Percentiles rank a stretch among this genome's conserved stretches.
Evolutionary conservation across 2,113 vertebrate species (phyloP).

Genomic region (Gopherus evgoodei): DNA sequence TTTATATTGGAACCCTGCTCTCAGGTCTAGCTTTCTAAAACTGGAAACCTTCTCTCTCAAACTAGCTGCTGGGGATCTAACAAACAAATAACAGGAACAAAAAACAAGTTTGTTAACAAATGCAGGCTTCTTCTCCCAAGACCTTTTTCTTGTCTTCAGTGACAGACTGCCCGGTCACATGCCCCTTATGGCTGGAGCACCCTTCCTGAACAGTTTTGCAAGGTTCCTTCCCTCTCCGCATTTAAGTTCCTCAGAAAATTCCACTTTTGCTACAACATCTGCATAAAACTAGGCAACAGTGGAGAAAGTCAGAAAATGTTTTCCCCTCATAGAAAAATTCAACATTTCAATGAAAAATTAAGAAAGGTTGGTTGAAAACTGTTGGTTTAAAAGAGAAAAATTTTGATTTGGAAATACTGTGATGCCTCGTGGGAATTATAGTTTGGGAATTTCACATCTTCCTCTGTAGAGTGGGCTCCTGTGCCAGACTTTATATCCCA

Average conservation of each 20-base stretch:
- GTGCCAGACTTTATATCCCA: not conserved
- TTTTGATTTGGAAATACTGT: not conserved
- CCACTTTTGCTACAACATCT: not conserved
- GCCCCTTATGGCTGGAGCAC: not conserved
- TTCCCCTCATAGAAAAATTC: not conserved
- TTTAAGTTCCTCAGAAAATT: not conserved
- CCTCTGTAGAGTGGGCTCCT: not conserved
- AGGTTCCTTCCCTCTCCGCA: not conserved
- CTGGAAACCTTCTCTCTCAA: not conserved
- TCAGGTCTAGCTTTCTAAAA: not conserved
- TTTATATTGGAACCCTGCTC: not conserved
- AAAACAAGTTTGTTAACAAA: not conserved
- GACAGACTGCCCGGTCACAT: not conserved
- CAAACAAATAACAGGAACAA: not conserved
- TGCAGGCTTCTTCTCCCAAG: not conserved
- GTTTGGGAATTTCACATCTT: not conserved
- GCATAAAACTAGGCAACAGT: not conserved
- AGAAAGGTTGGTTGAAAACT: not conserved
- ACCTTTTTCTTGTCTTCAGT: not conserved
- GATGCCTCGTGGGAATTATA: not conserved
- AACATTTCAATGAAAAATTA: not conserved
- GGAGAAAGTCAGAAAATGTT: not conserved
- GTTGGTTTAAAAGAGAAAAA: not conserved
- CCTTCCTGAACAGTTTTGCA: not conserved
- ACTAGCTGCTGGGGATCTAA: not conserved